Evolutionary conservation across 2,888 invertebrate species (phyloP).

Genomic region (Pyrochroa serraticornis): DNA sequence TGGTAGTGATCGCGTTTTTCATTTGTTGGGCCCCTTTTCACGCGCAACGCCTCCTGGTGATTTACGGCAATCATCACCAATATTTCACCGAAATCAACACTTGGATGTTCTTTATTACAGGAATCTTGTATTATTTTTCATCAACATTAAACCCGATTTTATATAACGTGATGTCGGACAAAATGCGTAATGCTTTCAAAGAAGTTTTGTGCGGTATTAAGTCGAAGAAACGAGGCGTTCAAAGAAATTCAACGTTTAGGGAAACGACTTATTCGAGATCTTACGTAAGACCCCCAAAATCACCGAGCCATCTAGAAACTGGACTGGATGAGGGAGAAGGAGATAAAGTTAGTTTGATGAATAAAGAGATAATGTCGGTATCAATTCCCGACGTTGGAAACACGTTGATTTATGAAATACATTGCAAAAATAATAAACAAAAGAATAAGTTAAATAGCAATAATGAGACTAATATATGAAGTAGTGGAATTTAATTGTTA

Average conservation of each 20-base stretch:
- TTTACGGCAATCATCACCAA: constrained; percentile 70
- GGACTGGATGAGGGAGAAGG: constrained; percentile 18
- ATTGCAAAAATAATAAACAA: constrained; percentile 9
- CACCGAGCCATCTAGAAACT: constrained; percentile 16
- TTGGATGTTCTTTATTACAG: constrained; percentile 79
- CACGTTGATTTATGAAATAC: constrained; percentile 22
- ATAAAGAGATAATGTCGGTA: constrained; percentile 20
- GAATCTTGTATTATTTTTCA: constrained; percentile 82
- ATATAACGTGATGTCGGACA: constrained; percentile 79
- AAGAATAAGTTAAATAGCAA: constrained; percentile 1
- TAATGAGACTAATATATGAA: constrained; percentile 22
- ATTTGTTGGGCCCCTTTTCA: constrained; percentile 97
- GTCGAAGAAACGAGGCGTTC: constrained; percentile 57
- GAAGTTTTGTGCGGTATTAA: constrained; percentile 72
- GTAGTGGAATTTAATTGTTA: no score
- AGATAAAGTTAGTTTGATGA: constrained; percentile 20
- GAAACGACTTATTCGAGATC: constrained; percentile 60
- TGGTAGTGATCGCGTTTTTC: constrained; percentile 92
- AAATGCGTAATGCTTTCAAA: constrained; percentile 79
- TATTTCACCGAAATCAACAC: constrained; percentile 74
- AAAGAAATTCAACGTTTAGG: constrained; percentile 67
- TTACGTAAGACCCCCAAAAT: constrained; percentile 7
- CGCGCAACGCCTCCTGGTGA: constrained; percentile 84
- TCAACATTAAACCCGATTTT: constrained; percentile 83
- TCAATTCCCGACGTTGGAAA: constrained; percentile 12